A percentile compares a stretch with the other conserved stretches of the same genome.
Evolutionary conservation across 2,113 vertebrate genomes (phyloP).

Genomic region (Rhodinocichla rosea): DNA sequence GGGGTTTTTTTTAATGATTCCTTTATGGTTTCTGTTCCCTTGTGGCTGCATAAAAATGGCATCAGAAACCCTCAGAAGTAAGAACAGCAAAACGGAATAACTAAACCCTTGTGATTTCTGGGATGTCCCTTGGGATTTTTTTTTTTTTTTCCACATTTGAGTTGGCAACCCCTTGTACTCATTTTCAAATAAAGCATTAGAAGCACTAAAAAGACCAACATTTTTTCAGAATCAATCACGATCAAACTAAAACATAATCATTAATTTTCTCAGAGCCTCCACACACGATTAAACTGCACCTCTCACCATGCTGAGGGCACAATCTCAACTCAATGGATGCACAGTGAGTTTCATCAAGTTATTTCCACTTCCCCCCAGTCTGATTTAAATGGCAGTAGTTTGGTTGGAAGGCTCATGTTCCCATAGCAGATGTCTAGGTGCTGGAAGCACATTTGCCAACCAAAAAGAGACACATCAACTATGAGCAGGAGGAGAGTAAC

Average conservation of each 20-base stretch:
- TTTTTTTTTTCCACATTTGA: rapidly evolving
- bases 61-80: neutral
- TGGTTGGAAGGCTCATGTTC: neutral
- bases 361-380: neutral
- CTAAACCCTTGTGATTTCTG: neutral
- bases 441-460: conserved; percentile 18
- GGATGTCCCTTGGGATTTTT: neutral
- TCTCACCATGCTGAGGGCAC: neutral
- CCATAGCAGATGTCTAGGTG: conserved; percentile 23
- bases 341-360: neutral
- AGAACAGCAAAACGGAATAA: neutral
- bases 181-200: neutral
- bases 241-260: neutral
- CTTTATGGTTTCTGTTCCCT: neutral
- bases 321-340: neutral
- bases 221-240: neutral
- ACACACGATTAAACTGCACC: neutral
- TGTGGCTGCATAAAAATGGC: neutral
- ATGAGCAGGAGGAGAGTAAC: conserved; percentile 15
- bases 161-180: neutral
- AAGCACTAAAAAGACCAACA: neutral
- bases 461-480: neutral
- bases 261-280: neutral
- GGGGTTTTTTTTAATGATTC: neutral
- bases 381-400: neutral